Conservation (phyloP, 2,113 vertebrate genomes). For the Ceuthmochares aereus region DNA sequence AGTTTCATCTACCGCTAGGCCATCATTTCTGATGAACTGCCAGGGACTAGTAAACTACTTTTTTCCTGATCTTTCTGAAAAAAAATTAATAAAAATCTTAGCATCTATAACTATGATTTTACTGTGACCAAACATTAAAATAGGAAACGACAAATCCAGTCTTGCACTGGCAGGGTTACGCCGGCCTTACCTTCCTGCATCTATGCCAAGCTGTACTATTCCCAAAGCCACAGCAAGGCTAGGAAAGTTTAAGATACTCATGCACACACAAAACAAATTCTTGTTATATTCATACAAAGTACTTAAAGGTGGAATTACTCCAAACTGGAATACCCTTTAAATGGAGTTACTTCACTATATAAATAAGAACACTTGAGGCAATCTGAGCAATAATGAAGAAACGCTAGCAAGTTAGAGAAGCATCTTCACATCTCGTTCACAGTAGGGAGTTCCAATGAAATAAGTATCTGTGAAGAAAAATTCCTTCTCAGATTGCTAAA, state of each 20-base stretch:
- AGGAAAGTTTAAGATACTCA: background rate
- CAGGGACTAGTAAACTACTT: background rate
- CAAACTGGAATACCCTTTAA: background rate
- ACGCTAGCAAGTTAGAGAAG: background rate
- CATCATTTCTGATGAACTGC: background rate
- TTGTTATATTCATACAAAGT: background rate
- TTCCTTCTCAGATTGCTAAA: background rate
- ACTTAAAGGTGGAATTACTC: background rate
- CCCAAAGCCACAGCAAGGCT: background rate
- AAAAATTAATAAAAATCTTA: background rate
- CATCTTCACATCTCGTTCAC: background rate
- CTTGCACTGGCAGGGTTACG: background rate
- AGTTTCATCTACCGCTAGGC: background rate
- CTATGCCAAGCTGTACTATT: background rate
- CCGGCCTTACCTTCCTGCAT: background rate
- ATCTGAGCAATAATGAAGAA: background rate
- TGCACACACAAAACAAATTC: background rate
- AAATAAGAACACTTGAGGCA: background rate
- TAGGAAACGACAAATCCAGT: background rate
- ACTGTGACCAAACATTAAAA: background rate
- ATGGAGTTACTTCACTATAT: background rate
- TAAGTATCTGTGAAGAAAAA: background rate
- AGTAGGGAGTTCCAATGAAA: background rate
- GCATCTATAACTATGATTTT: background rate
- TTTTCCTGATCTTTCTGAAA: background rate